Evolutionary conservation across 2,113 vertebrate genomes (phyloP).

Genomic region (Podiceps cristatus): DNA sequence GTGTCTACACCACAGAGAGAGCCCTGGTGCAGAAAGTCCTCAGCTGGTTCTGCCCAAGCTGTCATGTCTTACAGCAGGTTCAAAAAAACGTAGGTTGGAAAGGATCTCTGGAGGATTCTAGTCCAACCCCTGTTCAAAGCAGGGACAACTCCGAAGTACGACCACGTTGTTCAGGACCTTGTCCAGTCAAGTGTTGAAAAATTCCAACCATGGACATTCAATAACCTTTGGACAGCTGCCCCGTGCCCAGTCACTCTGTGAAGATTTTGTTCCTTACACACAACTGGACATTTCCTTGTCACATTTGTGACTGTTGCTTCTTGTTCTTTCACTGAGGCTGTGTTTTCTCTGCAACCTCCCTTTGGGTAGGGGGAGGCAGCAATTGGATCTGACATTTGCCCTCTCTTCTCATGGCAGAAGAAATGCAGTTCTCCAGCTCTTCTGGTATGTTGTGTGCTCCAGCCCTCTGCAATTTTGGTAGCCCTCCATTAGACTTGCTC

Average conservation of each 20-base stretch:
- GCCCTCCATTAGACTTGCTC: background rate
- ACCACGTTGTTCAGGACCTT: background rate
- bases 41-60: background rate
- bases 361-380: background rate
- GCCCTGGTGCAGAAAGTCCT: background rate
- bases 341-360: background rate
- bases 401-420: background rate
- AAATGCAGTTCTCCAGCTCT: background rate
- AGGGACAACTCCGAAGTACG: background rate
- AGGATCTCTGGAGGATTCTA: background rate
- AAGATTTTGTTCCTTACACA: background rate
- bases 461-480: background rate
- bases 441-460: background rate
- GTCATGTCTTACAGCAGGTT: background rate
- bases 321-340: background rate
- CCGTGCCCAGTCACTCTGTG: background rate
- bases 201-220: background rate
- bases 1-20: background rate
- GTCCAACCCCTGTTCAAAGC: background rate
- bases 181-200: background rate
- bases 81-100: background rate
- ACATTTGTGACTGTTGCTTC: background rate
- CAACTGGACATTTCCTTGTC: background rate
- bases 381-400: background rate
- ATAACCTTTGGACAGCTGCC: background rate